phyloP scores from a whole-genome alignment of 2,797 vertebrate genomes.

The Girardinus metallicus region DNA sequence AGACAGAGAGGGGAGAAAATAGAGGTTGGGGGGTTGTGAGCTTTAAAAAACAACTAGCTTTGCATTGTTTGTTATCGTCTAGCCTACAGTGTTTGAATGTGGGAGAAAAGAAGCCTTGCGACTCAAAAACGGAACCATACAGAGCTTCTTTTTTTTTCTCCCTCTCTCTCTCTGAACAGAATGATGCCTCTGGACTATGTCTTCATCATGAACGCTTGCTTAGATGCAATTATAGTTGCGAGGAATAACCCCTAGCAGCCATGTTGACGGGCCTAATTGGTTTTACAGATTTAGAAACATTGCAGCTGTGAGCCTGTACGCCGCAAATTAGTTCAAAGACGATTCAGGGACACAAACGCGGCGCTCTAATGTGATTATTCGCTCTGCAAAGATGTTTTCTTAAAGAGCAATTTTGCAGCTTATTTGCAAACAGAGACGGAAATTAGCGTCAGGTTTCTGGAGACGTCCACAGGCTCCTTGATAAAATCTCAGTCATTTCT shows the following conservation, averaged over 20 bases:
- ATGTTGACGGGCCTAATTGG: conserved; percentile 17
- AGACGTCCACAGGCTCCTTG: conserved; percentile 6
- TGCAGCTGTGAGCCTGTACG: conserved; percentile 13
- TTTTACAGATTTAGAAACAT: conserved; percentile 24
- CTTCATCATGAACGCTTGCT: conserved; percentile 32
- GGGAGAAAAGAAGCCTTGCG: conserved; percentile 36
- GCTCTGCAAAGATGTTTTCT: conserved; percentile 6
- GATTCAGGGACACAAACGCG: neutral
- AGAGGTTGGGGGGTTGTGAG: conserved; percentile 26
- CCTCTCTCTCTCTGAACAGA: conserved; percentile 4
- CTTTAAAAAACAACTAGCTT: conserved; percentile 65
- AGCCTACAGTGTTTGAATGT: conserved; percentile 56
- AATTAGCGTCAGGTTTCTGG: conserved; percentile 12
- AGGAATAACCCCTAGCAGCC: conserved; percentile 26
- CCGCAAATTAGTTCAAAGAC: conserved; percentile 16
- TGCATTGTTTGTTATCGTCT: conserved; percentile 76
- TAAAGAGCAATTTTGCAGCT: conserved; percentile 21
- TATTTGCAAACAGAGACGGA: conserved; percentile 13
- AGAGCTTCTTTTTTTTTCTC: conserved; percentile 32
- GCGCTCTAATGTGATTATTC: conserved; percentile 15
- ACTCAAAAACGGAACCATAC: conserved; percentile 56
- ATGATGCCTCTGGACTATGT: conserved; percentile 31
- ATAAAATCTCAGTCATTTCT: conserved; percentile 3
- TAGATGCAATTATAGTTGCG: conserved; percentile 34
- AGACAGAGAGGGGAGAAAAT: conserved; percentile 56